A percentile compares a stretch with the other conserved stretches of the same genome.
These are phyloP conservation scores for Chaenogobius annularis DNA, from an alignment of 2,113 vertebrate genomes.

Conservation along the genomic window DNA sequence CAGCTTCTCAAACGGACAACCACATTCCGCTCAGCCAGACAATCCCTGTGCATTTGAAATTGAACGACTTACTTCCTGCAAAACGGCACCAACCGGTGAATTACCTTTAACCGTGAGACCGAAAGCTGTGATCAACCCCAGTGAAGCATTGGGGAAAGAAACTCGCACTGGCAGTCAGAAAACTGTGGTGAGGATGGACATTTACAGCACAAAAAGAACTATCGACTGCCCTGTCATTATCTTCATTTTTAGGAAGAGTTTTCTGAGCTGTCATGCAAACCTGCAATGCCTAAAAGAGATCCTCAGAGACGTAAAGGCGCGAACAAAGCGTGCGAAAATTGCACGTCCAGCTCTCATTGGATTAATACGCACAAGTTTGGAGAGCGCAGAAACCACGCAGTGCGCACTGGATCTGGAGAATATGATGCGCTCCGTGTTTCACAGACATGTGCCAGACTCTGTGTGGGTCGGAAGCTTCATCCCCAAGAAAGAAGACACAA, in stretches of 20 bases:
- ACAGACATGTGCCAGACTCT: constrained; percentile 58
- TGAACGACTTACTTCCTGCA: not conserved
- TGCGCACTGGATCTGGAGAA: constrained; percentile 60
- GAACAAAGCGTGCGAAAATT: constrained; percentile 49
- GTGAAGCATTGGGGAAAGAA: not conserved
- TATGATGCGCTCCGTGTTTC: constrained; percentile 70
- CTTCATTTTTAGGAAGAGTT: constrained; percentile 73
- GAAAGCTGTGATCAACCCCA: constrained; percentile 7
- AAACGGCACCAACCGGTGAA: not conserved
- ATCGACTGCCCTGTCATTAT: constrained; percentile 71
- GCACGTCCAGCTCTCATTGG: constrained; percentile 71
- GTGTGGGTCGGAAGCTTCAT: constrained; percentile 74
- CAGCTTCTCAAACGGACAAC: not conserved
- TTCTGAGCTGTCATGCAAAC: constrained; percentile 46
- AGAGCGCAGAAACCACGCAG: constrained; percentile 41
- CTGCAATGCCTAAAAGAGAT: constrained; percentile 62
- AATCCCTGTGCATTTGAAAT: not conserved
- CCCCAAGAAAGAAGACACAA: constrained; percentile 45
- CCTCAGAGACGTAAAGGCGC: constrained; percentile 72
- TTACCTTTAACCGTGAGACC: constrained; percentile 10
- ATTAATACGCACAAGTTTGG: constrained; percentile 56
- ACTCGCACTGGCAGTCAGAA: constrained; percentile 9
- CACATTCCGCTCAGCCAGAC: not conserved
- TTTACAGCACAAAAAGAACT: constrained; percentile 43
- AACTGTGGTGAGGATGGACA: constrained; percentile 22